Evolutionary conservation across 92 coral and sea anemone genomes (phyloP).

Genomic region (Desmophyllum pertusum): DNA sequence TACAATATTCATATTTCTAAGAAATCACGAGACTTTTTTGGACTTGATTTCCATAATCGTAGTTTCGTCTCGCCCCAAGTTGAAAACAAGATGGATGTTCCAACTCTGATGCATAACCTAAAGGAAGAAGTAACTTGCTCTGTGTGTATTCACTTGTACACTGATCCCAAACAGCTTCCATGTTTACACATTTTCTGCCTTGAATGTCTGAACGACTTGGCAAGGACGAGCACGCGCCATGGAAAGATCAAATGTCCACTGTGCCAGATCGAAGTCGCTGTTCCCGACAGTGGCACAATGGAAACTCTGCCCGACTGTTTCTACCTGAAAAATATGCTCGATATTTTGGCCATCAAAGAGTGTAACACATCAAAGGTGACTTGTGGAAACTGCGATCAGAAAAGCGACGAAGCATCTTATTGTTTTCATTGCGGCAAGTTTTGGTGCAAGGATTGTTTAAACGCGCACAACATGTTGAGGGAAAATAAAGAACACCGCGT

Average conservation of each 20-base stretch:
- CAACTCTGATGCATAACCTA: constrained; percentile 12
- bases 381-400: constrained; percentile 50
- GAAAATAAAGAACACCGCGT: constrained; percentile 45
- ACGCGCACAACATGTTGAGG: constrained; percentile 41
- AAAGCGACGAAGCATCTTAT: constrained; percentile 37
- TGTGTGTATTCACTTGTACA: constrained; percentile 35
- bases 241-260: constrained; percentile 35
- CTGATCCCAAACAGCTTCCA: constrained; percentile 49
- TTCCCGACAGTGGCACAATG: constrained; percentile 32
- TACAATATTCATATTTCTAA: too few relatives aligned
- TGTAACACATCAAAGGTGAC: constrained; percentile 16
- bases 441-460: constrained; percentile 41
- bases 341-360: constrained; percentile 43
- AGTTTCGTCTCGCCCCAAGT: too few relatives aligned
- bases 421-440: constrained; percentile 51
- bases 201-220: constrained; percentile 38
- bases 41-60: too few relatives aligned
- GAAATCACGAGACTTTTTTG: too few relatives aligned
- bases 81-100: constrained; percentile 17
- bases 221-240: constrained; percentile 9
- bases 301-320: constrained; percentile 39
- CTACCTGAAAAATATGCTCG: constrained; percentile 43
- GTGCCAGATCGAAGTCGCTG: constrained; percentile 33
- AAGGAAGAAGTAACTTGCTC: constrained; percentile 40
- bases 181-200: constrained; percentile 51